Evolutionary conservation across 1,140 invertebrate genomes (phyloP).

Genomic region (Sitodiplosis mosellana): DNA sequence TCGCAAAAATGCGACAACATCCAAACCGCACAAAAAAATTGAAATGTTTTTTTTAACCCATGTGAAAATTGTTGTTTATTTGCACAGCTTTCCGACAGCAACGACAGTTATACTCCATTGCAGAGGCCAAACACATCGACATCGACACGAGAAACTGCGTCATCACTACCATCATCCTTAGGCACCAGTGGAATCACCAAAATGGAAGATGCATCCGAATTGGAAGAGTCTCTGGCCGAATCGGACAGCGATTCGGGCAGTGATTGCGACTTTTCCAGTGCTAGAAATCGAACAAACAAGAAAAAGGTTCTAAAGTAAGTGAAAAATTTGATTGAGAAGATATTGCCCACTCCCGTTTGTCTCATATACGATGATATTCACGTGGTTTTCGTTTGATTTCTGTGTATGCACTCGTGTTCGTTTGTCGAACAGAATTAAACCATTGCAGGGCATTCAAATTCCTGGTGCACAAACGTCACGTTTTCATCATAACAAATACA

Average conservation of each 20-base stretch:
- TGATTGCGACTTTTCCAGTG: slow-evolving; percentile 18
- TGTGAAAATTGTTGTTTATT: too few species aligned
- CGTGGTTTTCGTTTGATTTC: too few species aligned
- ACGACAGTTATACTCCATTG: slow-evolving; percentile 26
- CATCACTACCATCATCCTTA: slow-evolving; percentile 6
- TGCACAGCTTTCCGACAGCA: slow-evolving; percentile 11
- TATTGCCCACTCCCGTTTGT: too few species aligned
- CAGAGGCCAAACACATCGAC: slow-evolving; percentile 21
- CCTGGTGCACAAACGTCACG: slow-evolving; percentile 8
- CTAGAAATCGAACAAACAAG: slow-evolving; percentile 10
- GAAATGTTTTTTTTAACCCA: slow-evolving; percentile 3
- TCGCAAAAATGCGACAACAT: neutral
- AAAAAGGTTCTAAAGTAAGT: neutral
- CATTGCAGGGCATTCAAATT: slow-evolving; percentile 15
- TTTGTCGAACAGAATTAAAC: slow-evolving; percentile 25
- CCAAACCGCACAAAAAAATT: neutral
- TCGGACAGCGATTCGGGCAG: slow-evolving; percentile 9
- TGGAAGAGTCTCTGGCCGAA: slow-evolving; percentile 16
- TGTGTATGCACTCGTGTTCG: neutral
- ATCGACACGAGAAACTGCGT: neutral
- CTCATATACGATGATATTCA: too few species aligned
- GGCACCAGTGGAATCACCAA: neutral
- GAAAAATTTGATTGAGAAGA: too few species aligned
- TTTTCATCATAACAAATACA: slow-evolving; percentile 30
- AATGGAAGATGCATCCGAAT: slow-evolving; percentile 9